Conservation (phyloP, 2,797 vertebrate genomes). For the Mus spretus region DNA sequence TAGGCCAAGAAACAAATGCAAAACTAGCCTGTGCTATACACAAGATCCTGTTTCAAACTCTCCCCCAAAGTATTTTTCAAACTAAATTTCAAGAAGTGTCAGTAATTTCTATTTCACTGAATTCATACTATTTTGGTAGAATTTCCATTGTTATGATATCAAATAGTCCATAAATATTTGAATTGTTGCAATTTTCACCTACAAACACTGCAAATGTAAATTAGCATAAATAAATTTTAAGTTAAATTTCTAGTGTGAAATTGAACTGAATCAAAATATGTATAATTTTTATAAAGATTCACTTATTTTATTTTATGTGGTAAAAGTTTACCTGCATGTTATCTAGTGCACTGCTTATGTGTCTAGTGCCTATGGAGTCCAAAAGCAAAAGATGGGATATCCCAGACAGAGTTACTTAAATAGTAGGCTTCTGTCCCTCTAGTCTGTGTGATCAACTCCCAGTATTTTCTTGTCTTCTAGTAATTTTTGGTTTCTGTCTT, state of each 20-base stretch:
- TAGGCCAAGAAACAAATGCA: not conserved
- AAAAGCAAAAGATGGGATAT: not conserved
- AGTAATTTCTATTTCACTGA: not conserved
- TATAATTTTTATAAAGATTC: not conserved
- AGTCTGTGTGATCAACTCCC: not conserved
- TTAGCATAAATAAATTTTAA: not conserved
- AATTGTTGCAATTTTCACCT: not conserved
- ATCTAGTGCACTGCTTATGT: not conserved
- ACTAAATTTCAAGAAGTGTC: not conserved
- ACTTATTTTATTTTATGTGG: not conserved
- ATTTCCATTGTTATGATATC: not conserved
- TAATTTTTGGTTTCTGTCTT: not conserved
- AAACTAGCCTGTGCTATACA: not conserved
- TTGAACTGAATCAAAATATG: not conserved
- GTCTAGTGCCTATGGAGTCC: not conserved
- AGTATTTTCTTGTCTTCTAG: not conserved
- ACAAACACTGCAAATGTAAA: not conserved
- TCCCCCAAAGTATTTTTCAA: not conserved
- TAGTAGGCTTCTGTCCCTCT: not conserved
- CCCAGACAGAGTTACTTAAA: too few relatives aligned
- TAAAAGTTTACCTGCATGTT: not conserved
- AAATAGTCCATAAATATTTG: not conserved
- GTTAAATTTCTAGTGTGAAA: not conserved
- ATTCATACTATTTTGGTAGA: slow-evolving; percentile 26
- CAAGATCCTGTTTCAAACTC: not conserved